Base-by-base conservation (phyloP, 2,797 vertebrate genomes). In the Lates japonicus region DNA sequence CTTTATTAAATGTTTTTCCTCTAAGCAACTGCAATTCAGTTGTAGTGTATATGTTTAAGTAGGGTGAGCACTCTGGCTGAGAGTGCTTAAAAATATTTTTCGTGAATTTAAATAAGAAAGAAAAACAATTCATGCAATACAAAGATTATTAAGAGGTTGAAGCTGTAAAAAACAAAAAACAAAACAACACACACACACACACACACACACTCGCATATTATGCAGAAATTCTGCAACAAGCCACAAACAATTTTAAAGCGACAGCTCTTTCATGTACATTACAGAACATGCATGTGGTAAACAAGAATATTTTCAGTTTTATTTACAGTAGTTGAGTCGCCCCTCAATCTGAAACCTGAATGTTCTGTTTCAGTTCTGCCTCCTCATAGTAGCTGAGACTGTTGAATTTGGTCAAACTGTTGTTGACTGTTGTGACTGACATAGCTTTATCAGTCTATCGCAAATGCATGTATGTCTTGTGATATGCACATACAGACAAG, bases 211-310 rank as follows among this genome's bases (percentile, higher is more conserved):
- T 57, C 48, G 29, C 17, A 13, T 3, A 46, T 16, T 48, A 48
- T 54, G 17, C 39, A 63, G 41, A 35, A 76, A 74, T 46, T 13
- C 37, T 78, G 14, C 7, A 65, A 55, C n/a, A 64, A 55, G 68
- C 37, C 70, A 52, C 64, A 60, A 22, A 62, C 12, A 1, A 12
- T 46, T 63, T 51, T 10, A 51, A 72, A 57, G 17, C 63, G 77
- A 73, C 33, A 51, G 41, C 41, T 70, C 29, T 68, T 77, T 64
- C 25, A 63, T 73, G 42, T 41, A 29, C 6, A 7, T 72, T 31
- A 39, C n/a, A 57, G 33, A 62, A 73, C 37, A 7, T 11, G 19
- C n/a, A 20, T 63, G 10, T 69, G 10, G 35, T 5, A 16, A 49
- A 39, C 29, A 22, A 48, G 14, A 58, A 64, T 48, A 77, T 70